Base-by-base conservation (phyloP, 2,888 invertebrate genomes). In the Lomographa bimaculata region DNA sequence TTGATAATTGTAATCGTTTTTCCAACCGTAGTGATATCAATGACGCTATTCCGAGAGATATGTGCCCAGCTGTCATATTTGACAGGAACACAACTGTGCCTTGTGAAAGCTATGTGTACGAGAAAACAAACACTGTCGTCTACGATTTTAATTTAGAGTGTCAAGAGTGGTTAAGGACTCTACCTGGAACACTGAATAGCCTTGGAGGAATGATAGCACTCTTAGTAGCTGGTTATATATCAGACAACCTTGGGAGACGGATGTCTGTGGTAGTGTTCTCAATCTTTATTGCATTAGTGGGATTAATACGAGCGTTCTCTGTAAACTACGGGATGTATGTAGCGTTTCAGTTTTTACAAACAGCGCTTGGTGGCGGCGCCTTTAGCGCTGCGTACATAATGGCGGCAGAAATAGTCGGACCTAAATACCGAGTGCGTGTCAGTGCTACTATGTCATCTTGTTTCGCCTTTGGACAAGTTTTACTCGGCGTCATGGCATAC, bases 391-490 rank as follows among this genome's bases (percentile, higher is more conserved):
- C 71, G n/a, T 87, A 87, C 46, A 82, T 90, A 73, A 46, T 84
- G 90, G 94, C 92, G 14, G 91, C 95, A 54, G 96, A 96, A 81
- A 79, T 95, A 55, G 94, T 95, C 6, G 95, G 95, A 0, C 93
- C 94, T 8, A 91, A 91, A 50, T 91, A 91, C 36, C 90, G 96
- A 17, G 94, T 95, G 1, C 77, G 94, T 21, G 93, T 92, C 7
- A 93, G 95, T 43, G 93, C 93, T 16, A 80, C 93, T 24, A 91
- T 94, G 47, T 92, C 93, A 18, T 91, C 93, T 29, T 91, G 92
- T 64, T 96, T 94, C 65, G 93, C 95, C 2, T 50, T 93, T 4
- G 95, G 95, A 0, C 94, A 94, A 83, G 91, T 93, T 21, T 52
- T 93, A 3, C 73, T 94, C 20, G 95, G 94, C 3, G 63, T 91